Evolutionary conservation across 2,797 vertebrate genomes (phyloP).

Genomic region (Pseudocheirus occidentalis): DNA sequence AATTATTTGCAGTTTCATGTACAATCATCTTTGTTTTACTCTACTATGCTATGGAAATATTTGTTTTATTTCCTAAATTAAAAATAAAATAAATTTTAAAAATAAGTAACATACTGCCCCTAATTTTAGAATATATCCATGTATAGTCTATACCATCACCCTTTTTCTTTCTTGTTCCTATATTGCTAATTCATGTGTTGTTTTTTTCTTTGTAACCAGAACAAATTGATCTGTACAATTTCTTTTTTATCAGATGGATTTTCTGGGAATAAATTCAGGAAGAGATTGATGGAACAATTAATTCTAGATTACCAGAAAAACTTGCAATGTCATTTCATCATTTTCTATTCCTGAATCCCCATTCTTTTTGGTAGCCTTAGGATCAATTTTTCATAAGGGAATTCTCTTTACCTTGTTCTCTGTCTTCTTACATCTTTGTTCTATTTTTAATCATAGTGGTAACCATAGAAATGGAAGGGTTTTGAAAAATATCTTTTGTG

Average conservation of each 20-base stretch:
- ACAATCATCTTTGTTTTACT: background rate
- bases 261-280: background rate
- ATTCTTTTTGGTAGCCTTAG: background rate
- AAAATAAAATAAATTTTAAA: background rate
- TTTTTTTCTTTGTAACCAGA: background rate
- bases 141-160: background rate
- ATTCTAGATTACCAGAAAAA: background rate
- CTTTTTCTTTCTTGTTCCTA: background rate
- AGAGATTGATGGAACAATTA: background rate
- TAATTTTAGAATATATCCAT: background rate
- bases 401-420: background rate
- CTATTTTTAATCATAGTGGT: background rate
- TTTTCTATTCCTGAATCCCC: background rate
- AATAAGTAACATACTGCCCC: background rate
- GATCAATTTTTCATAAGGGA: background rate
- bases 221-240: background rate
- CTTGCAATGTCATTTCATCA: background rate
- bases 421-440: background rate
- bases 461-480: background rate
- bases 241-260: background rate
- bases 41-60: background rate
- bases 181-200: background rate
- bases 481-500: background rate
- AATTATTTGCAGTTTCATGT: background rate
- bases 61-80: background rate